A percentile compares a stretch with the other conserved stretches of the same genome.
phyloP scores from a whole-genome alignment of 1,140 invertebrate genomes.

The Drosophila repletoides region DNA sequence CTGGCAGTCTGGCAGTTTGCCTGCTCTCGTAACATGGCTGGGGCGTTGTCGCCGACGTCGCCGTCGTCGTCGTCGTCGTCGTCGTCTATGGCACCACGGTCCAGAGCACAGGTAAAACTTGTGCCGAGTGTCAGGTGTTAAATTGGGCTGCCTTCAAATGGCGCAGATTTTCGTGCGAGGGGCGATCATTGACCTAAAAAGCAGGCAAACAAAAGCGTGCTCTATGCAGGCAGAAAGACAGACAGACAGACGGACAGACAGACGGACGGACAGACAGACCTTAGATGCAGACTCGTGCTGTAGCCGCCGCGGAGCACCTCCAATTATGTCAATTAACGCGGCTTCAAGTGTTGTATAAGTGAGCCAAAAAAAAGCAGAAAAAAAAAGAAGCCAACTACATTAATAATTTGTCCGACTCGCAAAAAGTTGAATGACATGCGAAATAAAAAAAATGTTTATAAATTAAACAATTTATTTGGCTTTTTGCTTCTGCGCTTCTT shows the following conservation, averaged over 20 bases:
- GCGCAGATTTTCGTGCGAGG: conserved; percentile 35
- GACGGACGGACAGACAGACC: neutral
- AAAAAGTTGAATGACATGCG: conserved; percentile 63
- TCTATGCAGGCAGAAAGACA: too few species aligned
- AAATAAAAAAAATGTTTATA: conserved; percentile 8
- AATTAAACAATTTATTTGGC: conserved; percentile 11
- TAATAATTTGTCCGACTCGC: conserved; percentile 24
- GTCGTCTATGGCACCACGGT: conserved; percentile 50
- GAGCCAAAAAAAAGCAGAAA: neutral
- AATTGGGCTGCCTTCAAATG: conserved; percentile 68
- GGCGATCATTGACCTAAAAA: conserved; percentile 72
- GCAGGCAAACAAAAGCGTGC: conserved; percentile 53
- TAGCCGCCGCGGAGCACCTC: conserved; percentile 22
- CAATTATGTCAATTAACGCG: conserved; percentile 78
- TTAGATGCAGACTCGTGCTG: conserved; percentile 40
- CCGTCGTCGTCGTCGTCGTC: conserved; percentile 26
- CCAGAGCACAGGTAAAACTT: conserved; percentile 34
- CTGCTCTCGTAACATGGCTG: conserved; percentile 51
- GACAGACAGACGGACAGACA: too few species aligned
- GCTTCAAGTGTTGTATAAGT: conserved; percentile 62
- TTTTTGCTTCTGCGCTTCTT: neutral
- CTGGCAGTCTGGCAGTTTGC: neutral
- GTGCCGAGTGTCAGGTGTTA: conserved; percentile 61
- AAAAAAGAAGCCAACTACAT: conserved; percentile 32
- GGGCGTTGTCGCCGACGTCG: conserved; percentile 52